Evolutionary conservation across 1,140 invertebrate genomes (phyloP).

Genomic region (Macrotrachela quadricornifera): DNA sequence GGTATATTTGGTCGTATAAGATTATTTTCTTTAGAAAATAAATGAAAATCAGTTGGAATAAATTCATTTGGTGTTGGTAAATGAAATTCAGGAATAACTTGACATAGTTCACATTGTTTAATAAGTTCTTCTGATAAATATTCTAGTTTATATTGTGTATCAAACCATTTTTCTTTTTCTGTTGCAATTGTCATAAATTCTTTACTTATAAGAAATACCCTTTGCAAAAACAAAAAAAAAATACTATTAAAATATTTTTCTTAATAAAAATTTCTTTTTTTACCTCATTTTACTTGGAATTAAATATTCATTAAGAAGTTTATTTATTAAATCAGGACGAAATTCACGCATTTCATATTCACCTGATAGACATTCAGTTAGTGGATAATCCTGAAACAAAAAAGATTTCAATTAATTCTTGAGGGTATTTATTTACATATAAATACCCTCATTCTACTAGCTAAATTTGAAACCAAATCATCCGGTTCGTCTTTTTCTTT

Average conservation of each 20-base stretch:
- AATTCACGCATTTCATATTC: conserved; percentile 55
- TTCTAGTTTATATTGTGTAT: conserved; percentile 6
- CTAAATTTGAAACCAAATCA: conserved; percentile 43
- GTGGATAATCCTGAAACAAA: conserved; percentile 45
- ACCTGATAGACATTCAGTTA: conserved; percentile 59
- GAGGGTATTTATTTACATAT: no score
- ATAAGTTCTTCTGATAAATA: conserved; percentile 3
- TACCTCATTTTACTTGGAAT: conserved; percentile 54
- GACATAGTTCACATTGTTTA: neutral
- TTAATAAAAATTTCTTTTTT: conserved; percentile 6
- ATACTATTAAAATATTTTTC: neutral
- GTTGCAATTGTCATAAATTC: conserved; percentile 1
- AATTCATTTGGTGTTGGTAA: neutral
- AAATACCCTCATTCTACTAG: conserved; percentile 14
- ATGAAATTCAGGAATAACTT: neutral
- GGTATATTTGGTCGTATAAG: no score
- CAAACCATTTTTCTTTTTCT: conserved; percentile 7
- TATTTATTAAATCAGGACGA: conserved; percentile 56
- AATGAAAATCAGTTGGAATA: conserved; percentile 1
- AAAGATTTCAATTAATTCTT: no score
- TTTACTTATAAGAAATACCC: conserved; percentile 23
- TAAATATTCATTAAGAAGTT: conserved; percentile 44
- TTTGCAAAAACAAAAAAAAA: neutral
- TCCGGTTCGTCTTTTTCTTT: conserved; percentile 58
- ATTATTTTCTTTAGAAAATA: no score